Percentiles rank a stretch among this genome's conserved stretches.
Evolutionary conservation across 2,888 invertebrate genomes (phyloP).

Genomic region (Fabriciana adippe): DNA sequence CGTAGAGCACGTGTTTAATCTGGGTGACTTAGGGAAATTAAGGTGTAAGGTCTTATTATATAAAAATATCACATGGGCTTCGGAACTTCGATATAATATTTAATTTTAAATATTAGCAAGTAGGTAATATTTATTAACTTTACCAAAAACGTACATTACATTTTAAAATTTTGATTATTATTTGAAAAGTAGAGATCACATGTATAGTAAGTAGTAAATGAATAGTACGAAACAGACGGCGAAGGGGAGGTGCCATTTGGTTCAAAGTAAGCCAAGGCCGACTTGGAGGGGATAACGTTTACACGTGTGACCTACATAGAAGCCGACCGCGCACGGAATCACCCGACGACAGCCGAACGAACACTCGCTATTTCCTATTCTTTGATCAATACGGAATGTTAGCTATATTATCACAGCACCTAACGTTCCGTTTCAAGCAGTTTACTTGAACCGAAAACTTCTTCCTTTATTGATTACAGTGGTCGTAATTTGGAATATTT

Average conservation of each 20-base stretch:
- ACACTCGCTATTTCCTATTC: conserved; percentile 50
- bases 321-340: conserved; percentile 65
- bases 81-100: too few species aligned
- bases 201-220: conserved; percentile 38
- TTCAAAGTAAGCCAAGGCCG: conserved; percentile 80
- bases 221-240: conserved; percentile 50
- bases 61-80: too few species aligned
- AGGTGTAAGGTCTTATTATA: too few species aligned
- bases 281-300: conserved; percentile 76
- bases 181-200: conserved; percentile 7
- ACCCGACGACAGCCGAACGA: conserved; percentile 61
- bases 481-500: conserved; percentile 40
- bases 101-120: too few species aligned
- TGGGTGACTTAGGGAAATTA: not conserved
- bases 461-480: conserved; percentile 21
- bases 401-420: conserved; percentile 48
- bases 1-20: conserved; percentile 27
- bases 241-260: conserved; percentile 72
- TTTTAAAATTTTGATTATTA: not conserved
- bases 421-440: conserved; percentile 43
- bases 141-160: not conserved
- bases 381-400: conserved; percentile 63
- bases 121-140: too few species aligned
- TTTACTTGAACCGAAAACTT: conserved; percentile 41
- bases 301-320: conserved; percentile 82